Evolutionary conservation across 2,797 vertebrate species (phyloP), one percentile per base, ranked within the genome.

Genomic region (Eidolon dupreanum): DNA sequence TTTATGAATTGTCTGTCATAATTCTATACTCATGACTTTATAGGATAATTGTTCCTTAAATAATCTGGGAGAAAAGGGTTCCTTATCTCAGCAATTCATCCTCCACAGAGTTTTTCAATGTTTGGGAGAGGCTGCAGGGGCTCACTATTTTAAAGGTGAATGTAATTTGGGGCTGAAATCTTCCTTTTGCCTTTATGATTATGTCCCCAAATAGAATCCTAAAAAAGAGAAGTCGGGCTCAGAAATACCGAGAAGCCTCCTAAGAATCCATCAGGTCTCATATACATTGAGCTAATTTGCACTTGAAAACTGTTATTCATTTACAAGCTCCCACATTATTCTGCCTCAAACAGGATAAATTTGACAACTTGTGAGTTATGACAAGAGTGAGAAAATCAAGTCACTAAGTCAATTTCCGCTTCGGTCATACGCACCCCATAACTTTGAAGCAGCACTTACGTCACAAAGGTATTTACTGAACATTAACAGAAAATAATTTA

Each of bases 401-500:
- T 84, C 93, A 71, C 31, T 70, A 81, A 46, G 71, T 36, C 95
- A 84, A 51, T 85, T 96, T 95, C 38, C 66, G 26, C 95, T 90
- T 84, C 63, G 28, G 31, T 85, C 66, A 70, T 19, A 53, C n/a
- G 28, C 0, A 77, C 6, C 6, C 16, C 61, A 46, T 61, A 68
- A 90, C 46, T 90, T 79, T 73, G 93, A 92, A 43, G 41, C 0
- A 65, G 36, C 20, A 75, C 26, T 84, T 73, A 43, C 1, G 57
- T 88, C 36, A 93, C 8, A 91, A 65, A 95, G 46, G 31, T 31
- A 63, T 81, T 84, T 92, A 75, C 28, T 95, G 68, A 38, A 3
- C 16, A 88, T 63, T 87, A 85, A n/a, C 20, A 46, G 63, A 90
- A 94, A 95, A 95, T 68, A 81, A 96, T 81, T 87, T 71, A 57